These are phyloP conservation scores for Drosophila meridiana DNA, from an alignment of 2,888 invertebrate species.

Conservation along the genomic window DNA sequence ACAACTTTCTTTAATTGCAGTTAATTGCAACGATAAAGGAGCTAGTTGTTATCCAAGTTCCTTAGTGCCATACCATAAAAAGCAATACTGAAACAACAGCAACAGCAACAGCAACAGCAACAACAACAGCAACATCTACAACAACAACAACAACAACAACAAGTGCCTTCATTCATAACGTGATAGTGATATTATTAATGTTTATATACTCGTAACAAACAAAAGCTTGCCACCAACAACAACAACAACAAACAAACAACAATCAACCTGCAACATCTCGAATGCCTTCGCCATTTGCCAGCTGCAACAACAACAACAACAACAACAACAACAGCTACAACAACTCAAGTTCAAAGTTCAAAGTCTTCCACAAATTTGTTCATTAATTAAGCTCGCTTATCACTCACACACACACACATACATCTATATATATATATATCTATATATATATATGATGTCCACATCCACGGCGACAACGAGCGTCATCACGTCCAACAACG, in stretches of 20 bases:
- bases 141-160: conserved; percentile 47
- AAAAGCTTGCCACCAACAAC: conserved; percentile 51
- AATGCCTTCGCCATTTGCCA: conserved; percentile 42
- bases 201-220: conserved; percentile 76
- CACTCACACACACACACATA: not conserved
- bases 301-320: conserved; percentile 20
- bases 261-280: conserved; percentile 24
- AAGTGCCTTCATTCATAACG: conserved; percentile 62
- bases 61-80: conserved; percentile 75
- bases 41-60: conserved; percentile 61
- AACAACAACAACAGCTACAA: conserved; percentile 6
- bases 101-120: conserved; percentile 28
- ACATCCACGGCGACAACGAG: conserved; percentile 82
- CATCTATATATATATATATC: not conserved
- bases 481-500: conserved; percentile 83
- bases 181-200: conserved; percentile 78
- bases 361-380: conserved; percentile 25
- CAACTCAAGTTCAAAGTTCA: conserved; percentile 36
- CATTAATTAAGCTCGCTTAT: conserved; percentile 38
- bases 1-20: conserved; percentile 50
- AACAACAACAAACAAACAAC: conserved; percentile 40
- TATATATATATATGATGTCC: conserved; percentile 74
- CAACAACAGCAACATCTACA: conserved; percentile 21
- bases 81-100: conserved; percentile 68
- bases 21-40: conserved; percentile 63